Evolutionary conservation across 2,888 invertebrate genomes (phyloP).

Genomic region (Tipula confusa): DNA sequence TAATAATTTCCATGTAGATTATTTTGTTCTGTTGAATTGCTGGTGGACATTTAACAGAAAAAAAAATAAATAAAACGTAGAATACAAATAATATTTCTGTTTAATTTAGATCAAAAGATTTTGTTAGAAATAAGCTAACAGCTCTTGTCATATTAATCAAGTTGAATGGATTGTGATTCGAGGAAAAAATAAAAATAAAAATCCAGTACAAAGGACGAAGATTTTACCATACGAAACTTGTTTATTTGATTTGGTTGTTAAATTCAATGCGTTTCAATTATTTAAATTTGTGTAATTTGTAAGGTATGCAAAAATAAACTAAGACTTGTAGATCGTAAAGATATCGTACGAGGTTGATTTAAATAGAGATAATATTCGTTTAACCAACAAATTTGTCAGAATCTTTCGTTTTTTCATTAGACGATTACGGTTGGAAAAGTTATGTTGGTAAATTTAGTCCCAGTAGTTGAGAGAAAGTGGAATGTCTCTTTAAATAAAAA

Average conservation of each 20-base stretch:
- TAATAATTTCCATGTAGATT: not conserved
- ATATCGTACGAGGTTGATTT: too few relatives aligned
- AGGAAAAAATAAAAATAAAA: not conserved
- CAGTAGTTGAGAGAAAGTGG: too few relatives aligned
- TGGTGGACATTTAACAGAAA: slow-evolving; percentile 5
- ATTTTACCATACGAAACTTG: not conserved
- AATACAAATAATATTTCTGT: not conserved
- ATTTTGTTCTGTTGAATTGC: slow-evolving; percentile 17
- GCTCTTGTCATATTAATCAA: slow-evolving; percentile 20
- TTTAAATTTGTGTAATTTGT: not conserved
- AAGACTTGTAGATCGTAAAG: too few relatives aligned
- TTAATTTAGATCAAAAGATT: slow-evolving; percentile 25
- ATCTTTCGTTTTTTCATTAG: too few relatives aligned
- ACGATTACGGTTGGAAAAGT: too few relatives aligned
- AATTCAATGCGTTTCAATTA: not conserved
- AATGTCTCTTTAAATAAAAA: too few relatives aligned
- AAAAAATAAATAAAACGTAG: not conserved
- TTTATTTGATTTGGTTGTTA: not conserved
- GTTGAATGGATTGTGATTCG: not conserved
- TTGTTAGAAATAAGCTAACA: not conserved
- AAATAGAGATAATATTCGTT: too few relatives aligned
- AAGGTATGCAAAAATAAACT: too few relatives aligned
- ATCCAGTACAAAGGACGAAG: not conserved
- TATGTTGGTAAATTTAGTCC: too few relatives aligned
- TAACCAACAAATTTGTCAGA: too few relatives aligned